These are phyloP conservation scores for Vollenhovia emeryi DNA, from an alignment of 1,140 invertebrate species.

Conservation along the genomic window DNA sequence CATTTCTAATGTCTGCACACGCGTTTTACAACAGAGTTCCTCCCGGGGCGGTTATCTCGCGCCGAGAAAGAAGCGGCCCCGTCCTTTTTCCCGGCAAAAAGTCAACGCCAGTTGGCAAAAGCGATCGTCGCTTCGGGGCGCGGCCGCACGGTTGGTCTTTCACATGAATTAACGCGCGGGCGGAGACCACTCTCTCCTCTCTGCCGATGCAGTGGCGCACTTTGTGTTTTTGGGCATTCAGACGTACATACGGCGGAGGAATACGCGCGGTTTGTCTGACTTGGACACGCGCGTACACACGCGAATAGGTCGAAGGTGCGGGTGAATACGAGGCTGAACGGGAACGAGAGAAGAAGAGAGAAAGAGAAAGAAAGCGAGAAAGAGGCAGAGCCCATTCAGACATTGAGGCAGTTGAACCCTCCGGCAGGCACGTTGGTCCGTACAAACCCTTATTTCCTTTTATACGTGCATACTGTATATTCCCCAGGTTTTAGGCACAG, in stretches of 20 bases:
- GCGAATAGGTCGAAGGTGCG: slow-evolving; percentile 16
- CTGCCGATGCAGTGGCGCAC: slow-evolving; percentile 72
- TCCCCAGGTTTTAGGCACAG: slow-evolving; percentile 80
- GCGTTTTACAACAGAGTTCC: neutral
- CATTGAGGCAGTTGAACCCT: slow-evolving; percentile 80
- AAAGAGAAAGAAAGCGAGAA: slow-evolving; percentile 24
- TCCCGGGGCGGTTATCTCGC: slow-evolving; percentile 30
- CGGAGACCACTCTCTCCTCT: slow-evolving; percentile 24
- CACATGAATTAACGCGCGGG: slow-evolving; percentile 60
- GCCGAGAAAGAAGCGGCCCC: neutral
- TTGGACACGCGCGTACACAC: slow-evolving; percentile 44
- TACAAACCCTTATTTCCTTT: slow-evolving; percentile 78
- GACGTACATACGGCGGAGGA: slow-evolving; percentile 62
- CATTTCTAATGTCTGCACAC: neutral
- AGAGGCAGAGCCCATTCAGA: slow-evolving; percentile 74
- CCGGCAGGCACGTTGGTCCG: slow-evolving; percentile 61
- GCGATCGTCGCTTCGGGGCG: slow-evolving; percentile 60
- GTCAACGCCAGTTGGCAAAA: slow-evolving; percentile 63
- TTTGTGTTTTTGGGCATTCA: slow-evolving; percentile 82
- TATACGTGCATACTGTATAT: slow-evolving; percentile 78
- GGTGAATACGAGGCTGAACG: neutral
- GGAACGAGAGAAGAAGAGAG: slow-evolving; percentile 8
- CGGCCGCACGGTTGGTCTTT: slow-evolving; percentile 57
- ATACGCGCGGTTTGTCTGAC: slow-evolving; percentile 12
- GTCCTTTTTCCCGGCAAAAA: slow-evolving; percentile 55